These are phyloP conservation scores for Todiramphus chloris DNA, from an alignment of 2,113 vertebrate species.

Conservation along the genomic window DNA sequence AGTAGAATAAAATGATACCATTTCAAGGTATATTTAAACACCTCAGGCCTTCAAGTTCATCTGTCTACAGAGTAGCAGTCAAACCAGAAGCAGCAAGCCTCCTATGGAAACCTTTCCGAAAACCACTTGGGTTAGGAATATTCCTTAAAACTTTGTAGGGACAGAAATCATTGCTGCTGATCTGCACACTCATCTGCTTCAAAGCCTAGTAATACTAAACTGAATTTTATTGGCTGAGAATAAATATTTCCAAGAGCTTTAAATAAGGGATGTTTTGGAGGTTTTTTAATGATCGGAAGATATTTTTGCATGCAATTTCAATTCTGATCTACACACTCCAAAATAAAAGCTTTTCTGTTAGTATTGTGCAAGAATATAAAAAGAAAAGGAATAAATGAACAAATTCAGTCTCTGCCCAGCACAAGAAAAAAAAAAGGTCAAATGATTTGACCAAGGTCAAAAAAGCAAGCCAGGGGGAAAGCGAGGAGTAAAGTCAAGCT, in stretches of 20 bases:
- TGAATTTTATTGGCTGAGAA: neutral
- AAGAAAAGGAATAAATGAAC: neutral
- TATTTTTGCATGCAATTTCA: neutral
- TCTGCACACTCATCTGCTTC: neutral
- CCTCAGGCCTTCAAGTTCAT: neutral
- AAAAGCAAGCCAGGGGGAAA: neutral
- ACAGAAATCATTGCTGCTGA: constrained; percentile 6
- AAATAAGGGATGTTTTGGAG: neutral
- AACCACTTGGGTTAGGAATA: neutral
- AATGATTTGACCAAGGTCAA: neutral
- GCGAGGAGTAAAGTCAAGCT: neutral
- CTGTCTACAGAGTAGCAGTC: neutral
- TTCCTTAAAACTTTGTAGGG: neutral
- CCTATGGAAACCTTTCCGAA: neutral
- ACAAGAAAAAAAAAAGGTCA: neutral
- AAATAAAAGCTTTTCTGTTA: neutral
- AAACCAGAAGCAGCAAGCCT: neutral
- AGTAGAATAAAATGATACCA: neutral
- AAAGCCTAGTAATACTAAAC: neutral
- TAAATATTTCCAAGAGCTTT: constrained; percentile 31
- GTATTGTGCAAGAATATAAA: neutral
- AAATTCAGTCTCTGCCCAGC: neutral
- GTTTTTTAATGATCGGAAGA: neutral
- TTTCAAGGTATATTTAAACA: neutral
- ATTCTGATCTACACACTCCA: neutral